Percentiles rank a stretch among this genome's conserved stretches.
Conservation (phyloP, 2,113 vertebrate species). For the Crotalus horridus region DNA sequence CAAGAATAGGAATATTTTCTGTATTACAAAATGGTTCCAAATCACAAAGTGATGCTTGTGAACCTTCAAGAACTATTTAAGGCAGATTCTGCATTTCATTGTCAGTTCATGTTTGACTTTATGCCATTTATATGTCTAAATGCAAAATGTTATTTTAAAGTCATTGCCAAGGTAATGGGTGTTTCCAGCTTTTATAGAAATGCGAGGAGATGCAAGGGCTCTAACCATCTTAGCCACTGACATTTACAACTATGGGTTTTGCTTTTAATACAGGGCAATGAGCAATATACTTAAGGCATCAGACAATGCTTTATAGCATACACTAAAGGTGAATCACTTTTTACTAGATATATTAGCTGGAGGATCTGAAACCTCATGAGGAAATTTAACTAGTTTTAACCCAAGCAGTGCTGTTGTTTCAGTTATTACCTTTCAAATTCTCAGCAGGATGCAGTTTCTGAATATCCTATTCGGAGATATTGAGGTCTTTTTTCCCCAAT, state of each 20-base stretch:
- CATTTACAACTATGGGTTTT: slow-evolving; percentile 77
- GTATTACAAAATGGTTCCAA: slow-evolving; percentile 42
- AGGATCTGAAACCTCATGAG: slow-evolving; percentile 69
- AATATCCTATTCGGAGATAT: slow-evolving; percentile 63
- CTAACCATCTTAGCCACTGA: slow-evolving; percentile 74
- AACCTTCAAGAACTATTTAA: slow-evolving; percentile 61
- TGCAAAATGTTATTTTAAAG: slow-evolving; percentile 70
- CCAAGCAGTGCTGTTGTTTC: slow-evolving; percentile 62
- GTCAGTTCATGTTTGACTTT: slow-evolving; percentile 69
- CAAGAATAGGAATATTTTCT: not conserved
- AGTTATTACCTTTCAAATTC: slow-evolving; percentile 74
- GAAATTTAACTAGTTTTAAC: slow-evolving; percentile 72
- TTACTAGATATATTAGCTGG: slow-evolving; percentile 75
- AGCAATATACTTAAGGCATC: slow-evolving; percentile 77
- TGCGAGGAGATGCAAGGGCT: slow-evolving; percentile 63
- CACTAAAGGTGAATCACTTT: slow-evolving; percentile 78
- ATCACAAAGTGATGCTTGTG: slow-evolving; percentile 42
- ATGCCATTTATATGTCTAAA: slow-evolving; percentile 71
- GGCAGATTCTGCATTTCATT: slow-evolving; percentile 60
- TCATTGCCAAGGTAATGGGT: slow-evolving; percentile 70
- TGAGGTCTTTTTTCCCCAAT: slow-evolving; percentile 50
- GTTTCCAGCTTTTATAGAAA: slow-evolving; percentile 66
- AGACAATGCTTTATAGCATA: slow-evolving; percentile 72
- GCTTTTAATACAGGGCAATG: slow-evolving; percentile 78
- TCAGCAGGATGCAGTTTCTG: slow-evolving; percentile 66